Conservation (phyloP, 2,113 vertebrate genomes). For the Pterocles gutturalis region DNA sequence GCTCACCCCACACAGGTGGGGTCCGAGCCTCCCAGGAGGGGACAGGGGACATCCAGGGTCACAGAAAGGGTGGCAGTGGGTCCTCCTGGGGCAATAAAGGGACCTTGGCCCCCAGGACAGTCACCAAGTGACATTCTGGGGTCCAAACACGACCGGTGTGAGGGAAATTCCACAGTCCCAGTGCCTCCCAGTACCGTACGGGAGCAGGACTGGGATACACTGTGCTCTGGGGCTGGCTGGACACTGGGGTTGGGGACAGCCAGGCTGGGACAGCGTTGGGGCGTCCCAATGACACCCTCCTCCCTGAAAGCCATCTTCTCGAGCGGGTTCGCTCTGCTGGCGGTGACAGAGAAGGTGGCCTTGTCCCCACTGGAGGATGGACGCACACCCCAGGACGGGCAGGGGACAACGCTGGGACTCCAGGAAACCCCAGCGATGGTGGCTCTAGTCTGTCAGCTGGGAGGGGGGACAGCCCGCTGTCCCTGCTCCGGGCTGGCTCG, state of each 20-base stretch:
- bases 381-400: fast-evolving
- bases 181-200: fast-evolving
- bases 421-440: not conserved
- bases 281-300: not conserved
- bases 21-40: not conserved
- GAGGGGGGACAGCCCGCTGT: fast-evolving
- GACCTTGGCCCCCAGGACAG: not conserved
- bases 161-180: not conserved
- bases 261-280: fast-evolving
- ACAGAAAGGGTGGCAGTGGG: not conserved
- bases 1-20: not conserved
- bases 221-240: not conserved
- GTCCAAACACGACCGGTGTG: fast-evolving
- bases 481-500: not conserved
- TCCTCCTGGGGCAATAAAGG: fast-evolving
- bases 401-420: not conserved
- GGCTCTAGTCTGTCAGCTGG: not conserved
- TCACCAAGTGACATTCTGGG: fast-evolving
- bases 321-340: not conserved
- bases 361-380: fast-evolving
- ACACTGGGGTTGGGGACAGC: not conserved
- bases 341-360: not conserved
- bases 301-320: not conserved
- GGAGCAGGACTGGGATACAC: not conserved
- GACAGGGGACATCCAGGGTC: not conserved